A percentile compares a stretch with the other conserved stretches of the same genome.
These are phyloP conservation scores for Andrena praecox DNA, from an alignment of 2,888 invertebrate species.

Conservation along the genomic window DNA sequence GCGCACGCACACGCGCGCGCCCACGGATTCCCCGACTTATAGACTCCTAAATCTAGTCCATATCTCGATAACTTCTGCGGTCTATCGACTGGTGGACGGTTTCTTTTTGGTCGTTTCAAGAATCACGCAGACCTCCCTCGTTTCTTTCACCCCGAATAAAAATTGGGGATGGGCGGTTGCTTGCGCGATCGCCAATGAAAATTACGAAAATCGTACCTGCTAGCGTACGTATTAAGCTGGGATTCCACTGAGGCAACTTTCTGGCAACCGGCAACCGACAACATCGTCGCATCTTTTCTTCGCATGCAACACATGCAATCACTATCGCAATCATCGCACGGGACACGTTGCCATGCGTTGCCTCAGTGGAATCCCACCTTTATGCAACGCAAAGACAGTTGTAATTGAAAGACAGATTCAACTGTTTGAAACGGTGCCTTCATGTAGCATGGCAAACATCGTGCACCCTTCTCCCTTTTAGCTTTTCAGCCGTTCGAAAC, in stretches of 20 bases:
- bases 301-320: no score
- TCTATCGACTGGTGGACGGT: constrained; percentile 36
- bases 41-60: constrained; percentile 63
- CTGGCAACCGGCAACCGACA: no score
- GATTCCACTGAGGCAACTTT: no score
- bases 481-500: constrained; percentile 29
- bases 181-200: constrained; percentile 37
- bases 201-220: constrained; percentile 19
- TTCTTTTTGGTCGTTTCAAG: constrained; percentile 55
- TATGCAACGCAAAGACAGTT: neutral
- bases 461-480: neutral
- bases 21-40: constrained; percentile 40
- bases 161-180: neutral
- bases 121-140: constrained; percentile 30
- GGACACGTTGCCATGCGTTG: no score
- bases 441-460: neutral
- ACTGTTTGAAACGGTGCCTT: no score
- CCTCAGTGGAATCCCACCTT: no score
- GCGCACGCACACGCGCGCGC: neutral
- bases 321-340: no score
- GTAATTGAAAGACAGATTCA: no score
- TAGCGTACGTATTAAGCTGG: constrained; percentile 3
- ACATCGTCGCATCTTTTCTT: no score
- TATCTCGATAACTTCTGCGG: constrained; percentile 59
- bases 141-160: constrained; percentile 52